Conservation (phyloP, 2,797 vertebrate genomes). For the Paedocypris micromegethes region DNA sequence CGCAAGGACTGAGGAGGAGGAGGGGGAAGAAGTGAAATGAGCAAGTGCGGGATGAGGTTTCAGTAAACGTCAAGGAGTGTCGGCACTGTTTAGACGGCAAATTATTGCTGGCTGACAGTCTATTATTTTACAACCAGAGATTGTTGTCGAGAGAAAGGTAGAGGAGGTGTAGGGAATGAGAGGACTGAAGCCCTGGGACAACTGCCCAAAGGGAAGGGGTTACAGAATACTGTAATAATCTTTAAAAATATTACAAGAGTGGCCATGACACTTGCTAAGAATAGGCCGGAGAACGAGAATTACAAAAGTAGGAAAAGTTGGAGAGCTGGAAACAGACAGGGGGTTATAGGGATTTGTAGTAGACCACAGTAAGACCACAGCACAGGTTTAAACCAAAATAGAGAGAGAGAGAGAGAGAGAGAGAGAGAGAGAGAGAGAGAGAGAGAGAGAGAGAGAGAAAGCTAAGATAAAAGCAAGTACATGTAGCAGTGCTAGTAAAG, state of each 20-base stretch:
- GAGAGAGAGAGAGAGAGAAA: conserved; percentile 1
- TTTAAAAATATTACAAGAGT: conserved; percentile 70
- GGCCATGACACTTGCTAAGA: conserved; percentile 67
- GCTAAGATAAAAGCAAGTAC: conserved; percentile 27
- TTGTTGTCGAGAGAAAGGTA: conserved; percentile 75
- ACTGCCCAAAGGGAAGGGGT: conserved; percentile 74
- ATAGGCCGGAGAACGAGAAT: conserved; percentile 60
- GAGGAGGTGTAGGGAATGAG: conserved; percentile 48
- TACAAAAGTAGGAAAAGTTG: conserved; percentile 1
- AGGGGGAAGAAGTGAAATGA: conserved; percentile 73
- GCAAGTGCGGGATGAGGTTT: conserved; percentile 89
- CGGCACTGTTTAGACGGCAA: conserved; percentile 94
- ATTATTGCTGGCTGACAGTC: conserved; percentile 97
- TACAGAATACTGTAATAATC: conserved; percentile 80
- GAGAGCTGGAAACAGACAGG: neutral
- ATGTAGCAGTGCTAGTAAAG: conserved; percentile 59
- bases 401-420: conserved; percentile 14
- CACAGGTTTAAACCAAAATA: too few species aligned
- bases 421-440: conserved; percentile 49
- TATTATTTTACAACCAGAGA: conserved; percentile 93
- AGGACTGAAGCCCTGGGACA: conserved; percentile 51
- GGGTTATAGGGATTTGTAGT: too few species aligned
- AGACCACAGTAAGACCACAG: too few species aligned
- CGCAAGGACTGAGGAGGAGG: conserved; percentile 57
- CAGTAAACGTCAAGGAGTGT: conserved; percentile 96